Percentiles rank a stretch among this genome's conserved stretches.
Evolutionary conservation across 1,140 invertebrate genomes (phyloP).

Genomic region (Conus ventricosus): DNA sequence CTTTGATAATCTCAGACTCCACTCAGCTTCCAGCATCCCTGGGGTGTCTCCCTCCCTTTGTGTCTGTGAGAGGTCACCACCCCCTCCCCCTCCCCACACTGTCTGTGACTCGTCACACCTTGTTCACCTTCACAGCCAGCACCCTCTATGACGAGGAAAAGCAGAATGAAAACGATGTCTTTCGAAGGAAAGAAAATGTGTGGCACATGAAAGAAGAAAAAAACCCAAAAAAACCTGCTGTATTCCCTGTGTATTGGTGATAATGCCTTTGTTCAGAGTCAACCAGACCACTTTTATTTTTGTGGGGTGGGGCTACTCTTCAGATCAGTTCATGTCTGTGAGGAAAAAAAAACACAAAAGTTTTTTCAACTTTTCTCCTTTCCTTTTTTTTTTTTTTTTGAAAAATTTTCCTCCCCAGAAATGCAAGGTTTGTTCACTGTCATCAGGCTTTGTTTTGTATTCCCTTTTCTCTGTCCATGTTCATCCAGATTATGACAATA

Average conservation of each 20-base stretch:
- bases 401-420: no score
- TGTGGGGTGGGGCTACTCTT: neutral
- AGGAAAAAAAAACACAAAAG: neutral
- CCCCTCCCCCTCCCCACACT: neutral
- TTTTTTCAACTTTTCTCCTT: neutral
- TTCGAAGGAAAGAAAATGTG: neutral
- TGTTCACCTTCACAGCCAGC: no score
- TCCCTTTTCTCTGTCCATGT: neutral
- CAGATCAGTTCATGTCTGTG: neutral
- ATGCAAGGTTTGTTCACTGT: no score
- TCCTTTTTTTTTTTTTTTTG: neutral
- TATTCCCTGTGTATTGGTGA: slow-evolving; percentile 3
- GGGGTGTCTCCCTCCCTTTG: neutral
- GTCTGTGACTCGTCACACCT: no score
- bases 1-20: neutral
- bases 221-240: no score
- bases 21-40: neutral
- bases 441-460: neutral
- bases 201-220: neutral
- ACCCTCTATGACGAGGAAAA: neutral
- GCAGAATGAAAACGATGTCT: neutral
- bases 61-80: neutral
- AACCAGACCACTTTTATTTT: neutral
- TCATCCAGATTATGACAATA: neutral
- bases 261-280: neutral